phyloP scores from a whole-genome alignment of 92 coral and sea anemone genomes.

The Virgularia gustaviana region DNA sequence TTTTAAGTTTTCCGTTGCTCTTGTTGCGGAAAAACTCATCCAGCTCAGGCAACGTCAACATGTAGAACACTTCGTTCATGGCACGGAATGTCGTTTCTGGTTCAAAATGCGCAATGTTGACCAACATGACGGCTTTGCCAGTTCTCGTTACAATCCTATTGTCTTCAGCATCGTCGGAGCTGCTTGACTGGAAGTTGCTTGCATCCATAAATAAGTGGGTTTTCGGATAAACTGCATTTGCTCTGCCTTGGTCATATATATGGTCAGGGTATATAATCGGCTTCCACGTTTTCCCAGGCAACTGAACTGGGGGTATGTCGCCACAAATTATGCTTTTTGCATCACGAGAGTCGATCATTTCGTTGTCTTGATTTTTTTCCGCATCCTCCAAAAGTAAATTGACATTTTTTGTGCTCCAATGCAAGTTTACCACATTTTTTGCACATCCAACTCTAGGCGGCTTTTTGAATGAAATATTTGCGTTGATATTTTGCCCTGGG shows the following conservation, averaged over 20 bases:
- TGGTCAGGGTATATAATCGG: background rate
- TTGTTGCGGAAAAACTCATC: constrained; percentile 35
- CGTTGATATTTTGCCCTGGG: constrained; percentile 28
- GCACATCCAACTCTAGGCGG: constrained; percentile 30
- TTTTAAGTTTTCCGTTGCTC: constrained; percentile 32
- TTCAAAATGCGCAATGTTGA: constrained; percentile 42
- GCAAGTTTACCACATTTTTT: constrained; percentile 33
- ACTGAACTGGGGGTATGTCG: constrained; percentile 13
- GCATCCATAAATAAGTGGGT: background rate
- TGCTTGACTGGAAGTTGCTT: background rate
- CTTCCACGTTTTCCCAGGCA: background rate
- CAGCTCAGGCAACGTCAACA: constrained; percentile 38
- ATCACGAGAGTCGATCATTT: constrained; percentile 5
- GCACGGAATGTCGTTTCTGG: constrained; percentile 55
- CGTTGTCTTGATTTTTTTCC: background rate
- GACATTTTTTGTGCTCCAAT: constrained; percentile 44
- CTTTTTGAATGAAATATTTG: constrained; percentile 32
- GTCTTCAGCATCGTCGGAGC: no score
- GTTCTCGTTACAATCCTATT: background rate
- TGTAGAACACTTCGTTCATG: constrained; percentile 55
- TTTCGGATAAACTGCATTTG: background rate
- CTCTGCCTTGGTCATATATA: constrained; percentile 15
- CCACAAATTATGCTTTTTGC: constrained; percentile 34
- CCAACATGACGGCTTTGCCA: constrained; percentile 29
- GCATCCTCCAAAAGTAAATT: constrained; percentile 29